These are phyloP conservation scores for Artibeus lituratus DNA, from an alignment of 2,797 vertebrate genomes.

Conservation along the genomic window DNA sequence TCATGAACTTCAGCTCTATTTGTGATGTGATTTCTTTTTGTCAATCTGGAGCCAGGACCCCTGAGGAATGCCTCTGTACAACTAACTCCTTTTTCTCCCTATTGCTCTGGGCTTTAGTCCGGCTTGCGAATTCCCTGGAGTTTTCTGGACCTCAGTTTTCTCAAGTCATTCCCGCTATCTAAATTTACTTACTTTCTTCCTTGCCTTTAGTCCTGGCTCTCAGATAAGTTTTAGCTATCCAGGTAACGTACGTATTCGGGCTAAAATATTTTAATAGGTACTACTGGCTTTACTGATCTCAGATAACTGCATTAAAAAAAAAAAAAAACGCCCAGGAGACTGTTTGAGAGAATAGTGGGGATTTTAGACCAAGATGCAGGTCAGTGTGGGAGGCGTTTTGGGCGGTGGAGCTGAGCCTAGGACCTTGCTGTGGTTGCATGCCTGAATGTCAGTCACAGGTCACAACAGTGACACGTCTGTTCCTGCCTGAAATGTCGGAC, in stretches of 20 bases:
- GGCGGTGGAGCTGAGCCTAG: not conserved
- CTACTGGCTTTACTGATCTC: not conserved
- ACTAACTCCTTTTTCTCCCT: not conserved
- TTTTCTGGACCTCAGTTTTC: not conserved
- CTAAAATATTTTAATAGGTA: not conserved
- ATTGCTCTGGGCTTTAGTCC: not conserved
- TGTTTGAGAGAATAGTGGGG: not conserved
- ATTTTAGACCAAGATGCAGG: not conserved
- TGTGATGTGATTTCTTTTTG: not conserved
- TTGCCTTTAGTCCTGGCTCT: not conserved
- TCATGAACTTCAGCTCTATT: not conserved
- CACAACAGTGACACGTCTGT: not conserved
- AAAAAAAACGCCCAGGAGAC: not conserved
- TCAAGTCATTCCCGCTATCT: not conserved
- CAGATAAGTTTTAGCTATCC: not conserved
- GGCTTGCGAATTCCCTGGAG: not conserved
- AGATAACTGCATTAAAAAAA: not conserved
- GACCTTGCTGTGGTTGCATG: not conserved
- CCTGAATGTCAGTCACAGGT: not conserved
- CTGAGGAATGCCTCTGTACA: not conserved
- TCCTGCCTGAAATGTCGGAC: not conserved
- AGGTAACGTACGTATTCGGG: not conserved
- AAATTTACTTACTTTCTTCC: not conserved
- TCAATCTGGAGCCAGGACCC: not conserved
- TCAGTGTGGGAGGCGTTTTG: not conserved